Conservation (phyloP, 2,113 vertebrate species). For the Cololabis saira region DNA sequence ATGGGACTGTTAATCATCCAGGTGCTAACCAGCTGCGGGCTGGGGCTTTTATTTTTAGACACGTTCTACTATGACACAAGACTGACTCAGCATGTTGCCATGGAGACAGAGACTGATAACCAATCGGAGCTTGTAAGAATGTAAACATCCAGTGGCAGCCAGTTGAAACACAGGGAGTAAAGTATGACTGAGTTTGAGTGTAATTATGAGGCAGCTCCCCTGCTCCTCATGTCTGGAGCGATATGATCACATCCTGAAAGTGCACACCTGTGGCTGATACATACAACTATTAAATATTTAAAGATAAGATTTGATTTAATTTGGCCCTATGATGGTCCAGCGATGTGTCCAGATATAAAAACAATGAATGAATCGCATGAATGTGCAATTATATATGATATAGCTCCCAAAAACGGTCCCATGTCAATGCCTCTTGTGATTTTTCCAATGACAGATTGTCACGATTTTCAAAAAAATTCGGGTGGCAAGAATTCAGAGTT, state of each 20-base stretch:
- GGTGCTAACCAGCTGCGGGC: not conserved
- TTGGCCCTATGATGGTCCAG: no score
- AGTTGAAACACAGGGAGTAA: conserved; percentile 19
- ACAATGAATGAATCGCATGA: no score
- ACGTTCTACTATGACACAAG: not conserved
- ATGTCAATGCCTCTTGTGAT: no score
- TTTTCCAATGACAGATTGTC: not conserved
- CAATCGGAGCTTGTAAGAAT: not conserved
- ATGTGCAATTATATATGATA: no score
- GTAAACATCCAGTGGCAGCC: conserved; percentile 7
- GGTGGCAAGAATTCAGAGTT: not conserved
- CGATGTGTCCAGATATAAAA: no score
- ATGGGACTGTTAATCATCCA: not conserved
- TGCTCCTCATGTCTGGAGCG: not conserved
- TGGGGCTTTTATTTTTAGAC: conserved; percentile 24
- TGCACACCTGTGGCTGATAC: not conserved
- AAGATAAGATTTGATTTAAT: not conserved
- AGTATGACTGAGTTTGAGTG: not conserved
- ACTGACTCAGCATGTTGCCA: conserved; percentile 14
- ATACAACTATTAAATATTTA: not conserved
- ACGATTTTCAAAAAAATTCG: not conserved
- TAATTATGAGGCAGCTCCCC: not conserved
- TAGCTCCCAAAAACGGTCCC: no score
- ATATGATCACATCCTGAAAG: not conserved
- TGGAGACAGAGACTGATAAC: not conserved